Base-by-base conservation (phyloP, 1,140 invertebrate species). In the Bicyclus anynana region DNA sequence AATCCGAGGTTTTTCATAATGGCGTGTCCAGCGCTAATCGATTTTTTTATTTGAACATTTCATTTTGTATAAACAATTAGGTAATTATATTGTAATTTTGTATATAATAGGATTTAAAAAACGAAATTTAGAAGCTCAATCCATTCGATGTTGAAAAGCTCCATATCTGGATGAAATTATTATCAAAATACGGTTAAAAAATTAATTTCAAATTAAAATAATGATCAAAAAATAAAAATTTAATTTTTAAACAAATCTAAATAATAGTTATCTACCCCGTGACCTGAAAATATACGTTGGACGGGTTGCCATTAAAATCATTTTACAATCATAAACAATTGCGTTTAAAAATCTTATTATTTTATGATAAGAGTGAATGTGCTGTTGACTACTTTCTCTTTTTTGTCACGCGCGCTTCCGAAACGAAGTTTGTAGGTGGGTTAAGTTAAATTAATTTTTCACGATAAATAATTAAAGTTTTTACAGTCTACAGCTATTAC, bases 401-500 rank as follows among this genome's bases (percentile, higher is more conserved):
- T 38, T 4, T 38, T 38, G 37, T 17, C 37, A 38, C 20, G 40
- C 18, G 18, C 20, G 40, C 17, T 44, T 44, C 10, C 6, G 12
- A 16, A 44, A 20, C 40, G 10, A 20, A 10, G 38, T 3, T 42
- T 13, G 23, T 7, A 5, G 40, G 14, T 44, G 16, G 13, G 16
- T 16, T 38, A 16, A 16, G 5, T 38, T 16, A 77, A 69, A 65
- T 67, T 67, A 53, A 44, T 65, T 67, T n/a, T 65, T 56, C 66
- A 66, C 59, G 65, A 67, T 63, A 69, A 65, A 66, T 33, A 33
- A 33, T 12, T 56, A 60, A 58, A 46, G 55, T 52, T 65, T 33
- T 58, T 74, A 66, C 23, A 67, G 56, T 48, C 60, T 76, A 77
- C 61, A 74, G 68, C 69, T 77, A 77, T 62, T 64, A 69, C 51